Conservation (phyloP, 2,888 invertebrate genomes). For the Aporophyla lueneburgensis region DNA sequence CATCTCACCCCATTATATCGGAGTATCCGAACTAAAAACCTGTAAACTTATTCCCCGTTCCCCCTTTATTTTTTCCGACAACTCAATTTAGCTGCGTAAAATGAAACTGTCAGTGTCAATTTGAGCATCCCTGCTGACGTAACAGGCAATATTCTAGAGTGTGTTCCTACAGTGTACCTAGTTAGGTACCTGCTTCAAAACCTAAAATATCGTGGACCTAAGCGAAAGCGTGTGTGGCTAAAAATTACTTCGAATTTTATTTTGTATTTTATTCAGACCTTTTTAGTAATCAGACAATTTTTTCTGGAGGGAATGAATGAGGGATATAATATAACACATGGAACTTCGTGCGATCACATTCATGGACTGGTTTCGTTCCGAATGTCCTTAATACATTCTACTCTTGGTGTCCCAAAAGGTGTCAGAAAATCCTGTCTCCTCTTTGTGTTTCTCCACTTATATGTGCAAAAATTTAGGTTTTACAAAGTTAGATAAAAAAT, state of each 20-base stretch:
- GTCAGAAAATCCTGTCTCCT: neutral
- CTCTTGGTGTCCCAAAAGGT: neutral
- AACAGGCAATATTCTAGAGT: conserved; percentile 64
- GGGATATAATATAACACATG: neutral
- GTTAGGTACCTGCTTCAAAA: conserved; percentile 38
- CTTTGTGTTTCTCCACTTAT: too few species aligned
- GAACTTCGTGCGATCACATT: neutral
- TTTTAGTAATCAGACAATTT: neutral
- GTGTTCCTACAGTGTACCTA: conserved; percentile 39
- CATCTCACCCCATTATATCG: conserved; percentile 48
- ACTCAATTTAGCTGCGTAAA: conserved; percentile 69
- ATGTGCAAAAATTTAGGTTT: too few species aligned
- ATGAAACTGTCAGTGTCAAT: conserved; percentile 69
- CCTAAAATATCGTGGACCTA: conserved; percentile 13
- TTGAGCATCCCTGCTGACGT: conserved; percentile 62
- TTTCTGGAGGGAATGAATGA: neutral
- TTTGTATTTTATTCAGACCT: too few species aligned
- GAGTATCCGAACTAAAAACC: conserved; percentile 48
- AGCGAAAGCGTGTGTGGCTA: neutral
- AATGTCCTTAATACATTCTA: neutral
- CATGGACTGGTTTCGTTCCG: neutral
- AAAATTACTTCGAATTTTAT: neutral
- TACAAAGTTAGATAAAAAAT: neutral
- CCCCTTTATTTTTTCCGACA: conserved; percentile 65
- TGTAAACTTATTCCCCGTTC: conserved; percentile 42